Base-by-base conservation (phyloP, 2,888 invertebrate species). In the Ochropleura plecta region DNA sequence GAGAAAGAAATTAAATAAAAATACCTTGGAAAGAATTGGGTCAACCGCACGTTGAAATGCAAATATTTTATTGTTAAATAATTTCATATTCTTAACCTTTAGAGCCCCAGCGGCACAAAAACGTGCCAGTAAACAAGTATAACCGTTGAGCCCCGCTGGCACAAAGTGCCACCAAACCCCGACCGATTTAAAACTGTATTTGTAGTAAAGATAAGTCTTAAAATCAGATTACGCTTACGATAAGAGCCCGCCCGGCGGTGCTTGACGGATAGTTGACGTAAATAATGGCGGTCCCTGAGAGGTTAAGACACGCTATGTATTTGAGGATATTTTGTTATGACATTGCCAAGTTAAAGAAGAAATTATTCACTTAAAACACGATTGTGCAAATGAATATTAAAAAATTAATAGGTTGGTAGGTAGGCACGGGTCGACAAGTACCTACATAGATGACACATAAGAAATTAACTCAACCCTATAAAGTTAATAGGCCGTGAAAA, bases 51-150 rank as follows among this genome's bases (percentile, higher is more conserved):
- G n/a, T 72, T 82, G 20, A 79, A 83, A 83, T 83, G 85, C 74
- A 85, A 85, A 74, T 78, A 68, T 83, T 82, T 75, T 85, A 73
- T 82, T 74, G 49, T 55, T 67, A 64, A 55, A 73, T 79, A 65
- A 73, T 85, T 75, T 83, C 60, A 83, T 79, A 70, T 75, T 48
- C 53, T 68, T 62, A n/a, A n/a, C n/a, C n/a, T n/a, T n/a, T n/a
- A n/a, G n/a, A n/a, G n/a, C n/a, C n/a, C n/a, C n/a, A n/a, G n/a
- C n/a, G n/a, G n/a, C n/a, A n/a, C n/a, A n/a, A n/a, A n/a, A n/a
- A n/a, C n/a, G n/a, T n/a, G n/a, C n/a, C n/a, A n/a, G n/a, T n/a
- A n/a, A n/a, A n/a, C n/a, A n/a, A n/a, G n/a, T n/a, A n/a, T n/a
- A n/a, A n/a, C n/a, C n/a, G n/a, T n/a, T n/a, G n/a, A n/a, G n/a